Conservation (phyloP, 2,113 vertebrate species). For the Dasypus novemcinctus region DNA sequence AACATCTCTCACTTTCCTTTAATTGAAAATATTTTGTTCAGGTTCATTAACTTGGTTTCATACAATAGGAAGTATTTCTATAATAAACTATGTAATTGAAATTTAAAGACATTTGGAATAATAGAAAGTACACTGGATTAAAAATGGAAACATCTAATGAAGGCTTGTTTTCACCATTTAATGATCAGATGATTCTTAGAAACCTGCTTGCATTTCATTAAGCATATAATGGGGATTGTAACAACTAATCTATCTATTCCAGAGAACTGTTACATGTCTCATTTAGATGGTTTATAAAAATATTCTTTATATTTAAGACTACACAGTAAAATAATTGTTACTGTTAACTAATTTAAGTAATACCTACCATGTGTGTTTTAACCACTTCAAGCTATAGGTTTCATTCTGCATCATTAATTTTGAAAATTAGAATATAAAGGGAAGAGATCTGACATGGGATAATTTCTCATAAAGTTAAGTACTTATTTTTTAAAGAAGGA, state of each 20-base stretch:
- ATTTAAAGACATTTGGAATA: neutral
- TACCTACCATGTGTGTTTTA: neutral
- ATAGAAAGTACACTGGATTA: neutral
- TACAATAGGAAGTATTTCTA: neutral
- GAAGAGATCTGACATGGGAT: neutral
- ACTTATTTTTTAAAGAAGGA: neutral
- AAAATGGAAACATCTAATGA: neutral
- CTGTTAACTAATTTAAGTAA: neutral
- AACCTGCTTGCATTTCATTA: neutral
- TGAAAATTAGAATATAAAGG: conserved; percentile 11
- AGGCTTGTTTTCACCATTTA: neutral
- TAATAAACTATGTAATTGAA: neutral
- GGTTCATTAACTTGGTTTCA: neutral
- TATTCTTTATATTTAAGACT: neutral
- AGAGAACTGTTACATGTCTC: neutral
- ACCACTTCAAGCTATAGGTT: neutral
- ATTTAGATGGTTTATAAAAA: neutral
- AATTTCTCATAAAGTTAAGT: neutral
- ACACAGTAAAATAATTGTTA: neutral
- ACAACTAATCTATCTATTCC: neutral
- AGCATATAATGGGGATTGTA: neutral
- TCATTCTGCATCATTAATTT: neutral
- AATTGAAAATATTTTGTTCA: neutral
- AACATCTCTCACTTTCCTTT: neutral
- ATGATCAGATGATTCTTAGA: neutral